Conservation (phyloP, 2,888 invertebrate species). For the Tyria jacobaeae region DNA sequence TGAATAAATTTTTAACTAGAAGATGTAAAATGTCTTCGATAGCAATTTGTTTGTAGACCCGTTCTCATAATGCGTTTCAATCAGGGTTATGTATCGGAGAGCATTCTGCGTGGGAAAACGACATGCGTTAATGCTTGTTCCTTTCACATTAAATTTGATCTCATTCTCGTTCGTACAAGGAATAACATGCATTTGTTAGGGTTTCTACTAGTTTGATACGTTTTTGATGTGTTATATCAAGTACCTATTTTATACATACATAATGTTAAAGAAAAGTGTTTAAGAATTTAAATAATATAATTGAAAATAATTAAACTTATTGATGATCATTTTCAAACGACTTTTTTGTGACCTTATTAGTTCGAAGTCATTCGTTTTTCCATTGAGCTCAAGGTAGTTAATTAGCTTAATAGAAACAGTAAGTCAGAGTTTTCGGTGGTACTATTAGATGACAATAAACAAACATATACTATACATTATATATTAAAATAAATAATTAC, state of each 20-base stretch:
- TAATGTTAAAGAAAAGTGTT: not conserved
- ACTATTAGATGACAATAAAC: not conserved
- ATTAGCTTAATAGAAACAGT: not conserved
- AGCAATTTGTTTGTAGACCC: slow-evolving; percentile 29
- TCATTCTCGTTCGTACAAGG: slow-evolving; percentile 1
- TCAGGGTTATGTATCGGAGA: slow-evolving; percentile 26
- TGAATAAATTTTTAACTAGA: not conserved
- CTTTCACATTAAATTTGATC: slow-evolving; percentile 35
- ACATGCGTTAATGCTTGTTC: slow-evolving; percentile 33
- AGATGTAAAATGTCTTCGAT: slow-evolving; percentile 19
- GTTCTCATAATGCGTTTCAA: slow-evolving; percentile 36
- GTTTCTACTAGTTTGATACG: not conserved
- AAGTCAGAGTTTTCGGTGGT: not conserved
- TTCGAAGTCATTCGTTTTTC: not conserved
- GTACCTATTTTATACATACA: no score
- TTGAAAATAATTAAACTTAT: not conserved
- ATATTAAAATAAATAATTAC: slow-evolving; percentile 15
- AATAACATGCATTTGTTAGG: no score
- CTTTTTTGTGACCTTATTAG: not conserved
- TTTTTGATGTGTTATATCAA: no score
- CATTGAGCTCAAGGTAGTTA: no score
- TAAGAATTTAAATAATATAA: no score
- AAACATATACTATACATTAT: not conserved
- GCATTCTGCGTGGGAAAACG: slow-evolving; percentile 21
- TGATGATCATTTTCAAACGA: no score